Percentiles rank a stretch among this genome's conserved stretches.
Evolutionary conservation across 2,113 vertebrate genomes (phyloP).

Genomic region (Gallinago undulata): DNA sequence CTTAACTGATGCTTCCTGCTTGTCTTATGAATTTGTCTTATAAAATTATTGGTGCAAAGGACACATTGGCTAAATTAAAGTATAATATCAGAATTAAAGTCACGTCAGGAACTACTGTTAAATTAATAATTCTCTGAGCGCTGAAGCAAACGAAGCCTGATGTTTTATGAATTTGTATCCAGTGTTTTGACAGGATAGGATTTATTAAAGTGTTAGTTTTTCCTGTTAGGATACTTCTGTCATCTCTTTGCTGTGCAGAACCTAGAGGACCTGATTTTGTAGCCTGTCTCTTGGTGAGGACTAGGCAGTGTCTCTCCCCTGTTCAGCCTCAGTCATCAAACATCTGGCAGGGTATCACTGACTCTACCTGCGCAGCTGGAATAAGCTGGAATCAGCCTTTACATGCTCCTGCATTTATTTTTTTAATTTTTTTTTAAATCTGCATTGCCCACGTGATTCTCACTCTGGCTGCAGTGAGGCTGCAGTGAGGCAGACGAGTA

Average conservation of each 20-base stretch:
- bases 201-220: background rate
- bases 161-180: background rate
- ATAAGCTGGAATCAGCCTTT: background rate
- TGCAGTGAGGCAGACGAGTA: background rate
- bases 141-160: background rate
- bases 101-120: background rate
- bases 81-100: background rate
- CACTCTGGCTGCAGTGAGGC: background rate
- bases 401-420: background rate
- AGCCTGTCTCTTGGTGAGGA: background rate
- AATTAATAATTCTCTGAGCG: background rate
- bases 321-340: background rate
- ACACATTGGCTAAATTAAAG: background rate
- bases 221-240: background rate
- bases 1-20: background rate
- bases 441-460: background rate
- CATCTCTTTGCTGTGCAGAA: background rate
- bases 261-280: background rate
- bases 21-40: background rate
- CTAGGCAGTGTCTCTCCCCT: background rate
- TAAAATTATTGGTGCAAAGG: background rate
- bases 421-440: background rate
- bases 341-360: background rate
- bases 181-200: background rate
- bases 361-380: background rate